Percentiles rank a stretch among this genome's conserved stretches.
These are phyloP conservation scores for Chaetophractus vellerosus DNA, from an alignment of 2,797 vertebrate genomes.

Conservation along the genomic window DNA sequence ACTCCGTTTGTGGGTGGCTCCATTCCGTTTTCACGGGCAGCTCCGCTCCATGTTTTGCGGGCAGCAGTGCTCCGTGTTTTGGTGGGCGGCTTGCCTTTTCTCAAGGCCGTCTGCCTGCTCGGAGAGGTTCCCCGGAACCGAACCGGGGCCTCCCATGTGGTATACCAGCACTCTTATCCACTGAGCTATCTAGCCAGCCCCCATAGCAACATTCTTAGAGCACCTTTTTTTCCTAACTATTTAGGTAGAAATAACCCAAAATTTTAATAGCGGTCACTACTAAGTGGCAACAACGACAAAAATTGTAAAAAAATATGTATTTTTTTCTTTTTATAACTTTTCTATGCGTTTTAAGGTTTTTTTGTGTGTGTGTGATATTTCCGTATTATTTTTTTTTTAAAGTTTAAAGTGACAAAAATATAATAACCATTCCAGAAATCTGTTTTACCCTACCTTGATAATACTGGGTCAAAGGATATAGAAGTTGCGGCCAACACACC, in stretches of 20 bases:
- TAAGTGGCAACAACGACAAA: not conserved
- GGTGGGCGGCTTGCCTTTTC: too few species aligned
- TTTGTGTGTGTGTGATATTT: not conserved
- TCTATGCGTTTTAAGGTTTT: not conserved
- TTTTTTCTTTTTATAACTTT: not conserved
- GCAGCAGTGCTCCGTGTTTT: too few species aligned
- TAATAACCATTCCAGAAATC: not conserved
- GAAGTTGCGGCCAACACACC: constrained; percentile 96
- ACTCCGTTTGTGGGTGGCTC: too few species aligned
- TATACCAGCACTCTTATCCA: too few species aligned
- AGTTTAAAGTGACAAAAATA: too few species aligned
- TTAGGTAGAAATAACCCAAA: not conserved
- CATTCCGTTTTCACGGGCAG: too few species aligned
- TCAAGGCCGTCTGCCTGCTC: too few species aligned
- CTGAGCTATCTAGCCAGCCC: too few species aligned
- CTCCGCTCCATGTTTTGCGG: too few species aligned
- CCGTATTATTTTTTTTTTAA: not conserved
- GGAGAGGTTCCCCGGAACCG: too few species aligned
- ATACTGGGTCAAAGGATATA: constrained; percentile 94
- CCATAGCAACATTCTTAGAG: not conserved
- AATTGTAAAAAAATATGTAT: not conserved
- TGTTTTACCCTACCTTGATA: constrained; percentile 93
- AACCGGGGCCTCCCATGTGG: too few species aligned
- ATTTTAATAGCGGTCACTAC: not conserved
- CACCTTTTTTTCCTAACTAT: not conserved